These are phyloP conservation scores for Gymnoscopelus braueri DNA, from an alignment of 2,797 vertebrate genomes.

Conservation along the genomic window DNA sequence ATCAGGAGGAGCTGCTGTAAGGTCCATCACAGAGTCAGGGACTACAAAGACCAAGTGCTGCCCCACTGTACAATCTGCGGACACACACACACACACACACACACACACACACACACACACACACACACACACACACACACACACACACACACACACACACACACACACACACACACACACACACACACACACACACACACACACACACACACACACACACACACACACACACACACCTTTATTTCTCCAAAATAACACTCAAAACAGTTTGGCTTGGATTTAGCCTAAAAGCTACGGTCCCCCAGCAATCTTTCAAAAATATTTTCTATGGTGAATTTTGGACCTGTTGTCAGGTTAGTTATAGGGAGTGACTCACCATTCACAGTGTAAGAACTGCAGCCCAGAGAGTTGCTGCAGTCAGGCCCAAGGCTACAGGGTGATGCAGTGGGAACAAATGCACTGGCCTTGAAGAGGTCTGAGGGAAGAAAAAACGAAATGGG, in stretches of 20 bases:
- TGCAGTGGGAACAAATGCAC: constrained; percentile 13
- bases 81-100: not conserved
- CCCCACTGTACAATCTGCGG: constrained; percentile 48
- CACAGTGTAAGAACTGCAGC: constrained; percentile 39
- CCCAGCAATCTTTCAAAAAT: not conserved
- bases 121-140: not conserved
- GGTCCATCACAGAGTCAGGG: constrained; percentile 43
- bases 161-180: not conserved
- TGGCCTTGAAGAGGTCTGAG: constrained; percentile 23
- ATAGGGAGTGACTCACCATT: constrained; percentile 35
- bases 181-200: not conserved
- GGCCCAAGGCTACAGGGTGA: constrained; percentile 37
- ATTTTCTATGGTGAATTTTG: not conserved
- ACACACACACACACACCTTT: too few species aligned
- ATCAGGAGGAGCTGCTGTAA: constrained; percentile 10
- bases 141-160: not conserved
- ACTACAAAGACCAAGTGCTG: constrained; percentile 45
- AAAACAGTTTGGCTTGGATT: too few species aligned
- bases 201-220: too few species aligned
- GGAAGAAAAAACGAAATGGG: not conserved
- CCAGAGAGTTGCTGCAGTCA: constrained; percentile 7
- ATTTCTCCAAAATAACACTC: too few species aligned
- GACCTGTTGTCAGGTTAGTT: constrained; percentile 8
- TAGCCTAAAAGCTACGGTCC: not conserved
- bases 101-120: not conserved